Base-by-base conservation (phyloP, 92 coral and sea anemone species). In the Porites rus region DNA sequence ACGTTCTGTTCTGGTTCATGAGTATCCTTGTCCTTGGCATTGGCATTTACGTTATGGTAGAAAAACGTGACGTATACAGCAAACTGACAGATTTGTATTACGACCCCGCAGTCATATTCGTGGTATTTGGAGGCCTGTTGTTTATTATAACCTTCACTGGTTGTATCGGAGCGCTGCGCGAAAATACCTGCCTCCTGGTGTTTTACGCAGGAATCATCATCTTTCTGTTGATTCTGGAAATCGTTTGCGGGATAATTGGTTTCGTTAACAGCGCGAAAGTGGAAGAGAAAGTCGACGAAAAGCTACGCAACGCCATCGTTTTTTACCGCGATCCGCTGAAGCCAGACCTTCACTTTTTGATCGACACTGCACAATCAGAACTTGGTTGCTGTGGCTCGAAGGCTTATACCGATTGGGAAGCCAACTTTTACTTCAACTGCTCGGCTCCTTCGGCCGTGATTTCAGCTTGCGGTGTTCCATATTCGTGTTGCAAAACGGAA, bases 151-250 rank as follows among this genome's bases (percentile, higher is more conserved):
- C 99, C 0, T 95, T 97, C 72, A 89, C 96, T 28, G 99, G 99
- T 1, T 96, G 98, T 16, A 86, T 93, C 10, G 99, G 99, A 17
- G 95, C 99, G 10, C 82, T 97, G 43, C 94, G 99, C 4, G 99
- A 97, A 82, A 97, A 97, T 65, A 92, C 91, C 51, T 95, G 97
- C 67, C 95, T 97, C 17, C 87, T 97, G 24, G 73, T 84, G 0
- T 28, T 94, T 74, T 95, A 91, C 67, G 88, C 82, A 2, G 94
- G 79, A 13, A 81, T 81, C 19, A 81, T 94, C 4, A 85, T 79
- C 7, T 28, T 90, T 61, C 91, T 97, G 22, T 75, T 97, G 14
- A 73, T 91, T 13, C 21, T 91, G 14, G 87, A 95, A 51, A 21
- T 93, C 24, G 73, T 92, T 6, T 78, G 87, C 13, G 99, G 95